Evolutionary conservation across 2,113 vertebrate species (phyloP).

Genomic region (Mesoclemmys tuberculata): DNA sequence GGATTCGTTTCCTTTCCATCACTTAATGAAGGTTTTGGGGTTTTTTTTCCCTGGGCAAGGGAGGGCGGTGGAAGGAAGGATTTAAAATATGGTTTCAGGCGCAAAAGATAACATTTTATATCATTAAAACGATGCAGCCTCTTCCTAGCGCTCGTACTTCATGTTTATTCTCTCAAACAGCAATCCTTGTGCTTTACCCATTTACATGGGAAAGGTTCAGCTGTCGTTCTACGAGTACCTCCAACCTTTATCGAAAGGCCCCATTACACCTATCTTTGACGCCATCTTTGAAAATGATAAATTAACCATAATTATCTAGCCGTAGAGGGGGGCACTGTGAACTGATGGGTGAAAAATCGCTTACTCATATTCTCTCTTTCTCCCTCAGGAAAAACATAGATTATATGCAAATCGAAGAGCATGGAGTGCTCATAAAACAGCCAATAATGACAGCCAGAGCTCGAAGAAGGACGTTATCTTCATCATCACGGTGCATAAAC

Average conservation of each 20-base stretch:
- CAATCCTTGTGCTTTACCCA: background rate
- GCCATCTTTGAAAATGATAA: conserved; percentile 72
- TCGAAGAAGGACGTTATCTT: background rate
- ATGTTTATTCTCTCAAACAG: background rate
- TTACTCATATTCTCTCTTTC: background rate
- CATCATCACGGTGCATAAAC: background rate
- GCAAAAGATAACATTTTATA: conserved; percentile 29
- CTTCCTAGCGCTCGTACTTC: background rate
- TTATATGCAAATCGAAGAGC: background rate
- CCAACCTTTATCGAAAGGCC: conserved; percentile 47
- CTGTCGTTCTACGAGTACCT: background rate
- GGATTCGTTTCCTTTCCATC: conserved; percentile 41
- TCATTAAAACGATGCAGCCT: background rate
- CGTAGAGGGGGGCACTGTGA: background rate
- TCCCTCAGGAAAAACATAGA: background rate
- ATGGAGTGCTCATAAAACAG: background rate
- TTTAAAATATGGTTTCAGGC: conserved; percentile 6
- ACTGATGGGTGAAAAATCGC: background rate
- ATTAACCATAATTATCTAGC: conserved; percentile 69
- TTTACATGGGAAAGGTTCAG: background rate
- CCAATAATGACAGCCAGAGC: background rate
- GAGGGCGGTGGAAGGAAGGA: conserved; percentile 12
- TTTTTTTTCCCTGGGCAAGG: background rate
- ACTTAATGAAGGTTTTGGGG: conserved; percentile 6
- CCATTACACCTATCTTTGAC: conserved; percentile 68